Percentiles rank a stretch among this genome's conserved stretches.
Conservation (phyloP, 2,113 vertebrate species). For the Protobothrops flavoviridis region DNA sequence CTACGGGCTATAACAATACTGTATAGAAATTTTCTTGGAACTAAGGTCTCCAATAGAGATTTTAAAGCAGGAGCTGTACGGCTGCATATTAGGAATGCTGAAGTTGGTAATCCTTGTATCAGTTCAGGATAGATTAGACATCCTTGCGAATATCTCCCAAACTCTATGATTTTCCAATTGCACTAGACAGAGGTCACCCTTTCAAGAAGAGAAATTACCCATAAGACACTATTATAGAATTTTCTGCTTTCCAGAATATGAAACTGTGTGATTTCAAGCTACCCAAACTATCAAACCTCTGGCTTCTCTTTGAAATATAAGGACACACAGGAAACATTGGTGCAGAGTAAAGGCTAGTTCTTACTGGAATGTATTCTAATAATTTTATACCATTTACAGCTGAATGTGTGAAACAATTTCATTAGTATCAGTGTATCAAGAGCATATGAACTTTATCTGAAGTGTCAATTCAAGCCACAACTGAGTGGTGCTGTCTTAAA, state of each 20-base stretch:
- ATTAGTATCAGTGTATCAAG: background rate
- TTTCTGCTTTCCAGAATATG: background rate
- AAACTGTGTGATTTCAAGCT: background rate
- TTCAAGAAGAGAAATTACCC: background rate
- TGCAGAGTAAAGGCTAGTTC: background rate
- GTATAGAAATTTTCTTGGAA: background rate
- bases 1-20: background rate
- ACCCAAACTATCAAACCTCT: background rate
- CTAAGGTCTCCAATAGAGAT: background rate
- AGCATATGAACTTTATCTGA: background rate
- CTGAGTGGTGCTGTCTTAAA: background rate
- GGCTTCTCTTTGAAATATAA: background rate
- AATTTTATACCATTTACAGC: background rate
- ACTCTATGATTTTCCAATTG: background rate
- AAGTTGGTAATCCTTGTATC: background rate
- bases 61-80: background rate
- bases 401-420: background rate
- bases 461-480: background rate
- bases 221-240: background rate
- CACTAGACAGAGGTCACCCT: background rate
- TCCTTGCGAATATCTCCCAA: background rate
- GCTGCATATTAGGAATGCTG: background rate
- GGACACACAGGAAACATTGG: background rate
- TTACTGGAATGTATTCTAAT: background rate
- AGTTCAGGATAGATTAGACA: no score